Conservation (phyloP, 2,797 vertebrate species). For the Chaunax sp. region DNA sequence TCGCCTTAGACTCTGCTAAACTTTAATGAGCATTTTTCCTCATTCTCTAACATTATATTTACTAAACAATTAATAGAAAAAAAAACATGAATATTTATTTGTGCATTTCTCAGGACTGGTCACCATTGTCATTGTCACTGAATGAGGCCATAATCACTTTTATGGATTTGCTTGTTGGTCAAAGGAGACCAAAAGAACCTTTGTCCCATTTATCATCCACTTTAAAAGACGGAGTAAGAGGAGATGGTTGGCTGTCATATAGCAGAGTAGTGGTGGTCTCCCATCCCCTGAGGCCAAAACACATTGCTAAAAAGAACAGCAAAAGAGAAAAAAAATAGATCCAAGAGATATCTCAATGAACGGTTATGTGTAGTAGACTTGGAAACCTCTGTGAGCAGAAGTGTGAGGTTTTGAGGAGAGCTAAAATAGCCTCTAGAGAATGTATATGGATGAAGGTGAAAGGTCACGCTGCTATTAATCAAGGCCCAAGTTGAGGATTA, state of each 20-base stretch:
- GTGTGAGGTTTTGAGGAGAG: conserved; percentile 55
- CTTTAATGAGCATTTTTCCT: neutral
- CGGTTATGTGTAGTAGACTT: conserved; percentile 33
- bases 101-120: conserved; percentile 59
- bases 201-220: conserved; percentile 83
- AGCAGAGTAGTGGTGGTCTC: conserved; percentile 68
- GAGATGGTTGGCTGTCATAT: conserved; percentile 64
- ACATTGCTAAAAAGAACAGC: conserved; percentile 50
- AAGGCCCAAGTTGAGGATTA: conserved; percentile 78
- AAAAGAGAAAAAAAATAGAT: conserved; percentile 19
- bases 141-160: conserved; percentile 75
- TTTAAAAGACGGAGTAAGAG: conserved; percentile 70
- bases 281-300: conserved; percentile 69
- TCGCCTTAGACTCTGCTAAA: neutral
- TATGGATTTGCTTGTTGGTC: conserved; percentile 80
- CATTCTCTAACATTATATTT: neutral
- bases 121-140: conserved; percentile 73
- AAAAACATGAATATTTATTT: conserved; percentile 12
- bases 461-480: conserved; percentile 85
- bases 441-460: conserved; percentile 80
- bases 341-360: conserved; percentile 55
- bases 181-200: conserved; percentile 80
- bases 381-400: conserved; percentile 25
- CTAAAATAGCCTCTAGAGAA: conserved; percentile 71
- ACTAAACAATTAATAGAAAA: neutral